Evolutionary conservation across 2,113 vertebrate genomes (phyloP), one percentile per base, ranked within the genome.

Genomic region (Microtus ochrogaster): DNA sequence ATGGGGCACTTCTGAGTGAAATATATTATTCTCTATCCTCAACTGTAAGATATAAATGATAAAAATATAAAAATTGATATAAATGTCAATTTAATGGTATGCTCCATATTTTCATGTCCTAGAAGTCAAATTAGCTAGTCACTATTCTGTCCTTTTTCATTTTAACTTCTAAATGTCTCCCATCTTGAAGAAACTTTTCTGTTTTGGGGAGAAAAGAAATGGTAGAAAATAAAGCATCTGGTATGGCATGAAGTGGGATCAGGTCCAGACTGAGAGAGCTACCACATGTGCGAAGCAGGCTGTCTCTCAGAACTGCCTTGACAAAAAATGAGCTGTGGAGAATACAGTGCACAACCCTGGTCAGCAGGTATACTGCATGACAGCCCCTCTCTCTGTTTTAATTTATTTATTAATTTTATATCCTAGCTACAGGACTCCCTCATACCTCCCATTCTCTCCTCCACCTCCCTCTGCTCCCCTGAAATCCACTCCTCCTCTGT

Each of bases 321-420:
- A 41, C 30, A 8, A 16, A 19, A 72, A 47, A 7, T 55, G 77
- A 96, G 21, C 21, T 26, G 3, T 6, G 8, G 30, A 9, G 9
- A 21, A 72, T 7, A 24, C 1, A 44, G 10, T 7, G 7, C 22
- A 39, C 3, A 52, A 19, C 36, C 33, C 55, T 41, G 2, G 33
- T 39, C 7, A 1, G 66, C 33, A 86, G 24, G 3, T 39, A 63
- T 2, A 5, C 1, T 16, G 8, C 8, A 13, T 7, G 4, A 5
- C 0, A 11, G 65, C 3, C 7, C n/a, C 16, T n/a, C 36, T n/a
- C 36, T 33, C 30, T 33, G 11, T 68, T 30, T 68, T 12, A 24
- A 22, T 68, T 30, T 68, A 30, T 70, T 3, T n/a, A 36, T 36
- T 36, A 36, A n/a, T 70, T n/a, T 70, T 70, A 70, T 7, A n/a